Evolutionary conservation across 2,113 vertebrate species (phyloP).

Genomic region (Hepsetus odoe): DNA sequence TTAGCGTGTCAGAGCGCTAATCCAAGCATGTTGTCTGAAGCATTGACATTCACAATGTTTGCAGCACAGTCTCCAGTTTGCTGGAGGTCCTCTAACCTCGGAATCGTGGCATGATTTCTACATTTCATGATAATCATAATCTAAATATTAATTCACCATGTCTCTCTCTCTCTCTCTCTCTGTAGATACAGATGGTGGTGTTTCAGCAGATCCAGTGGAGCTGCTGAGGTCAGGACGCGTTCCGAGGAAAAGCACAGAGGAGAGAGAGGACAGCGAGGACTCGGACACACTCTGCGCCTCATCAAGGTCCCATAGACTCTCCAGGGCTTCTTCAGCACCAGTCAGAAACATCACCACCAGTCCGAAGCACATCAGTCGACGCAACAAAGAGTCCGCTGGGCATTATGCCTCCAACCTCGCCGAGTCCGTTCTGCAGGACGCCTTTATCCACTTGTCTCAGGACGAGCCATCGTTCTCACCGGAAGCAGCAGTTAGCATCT

Average conservation of each 20-base stretch:
- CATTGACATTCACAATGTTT: too few species aligned
- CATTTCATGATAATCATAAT: too few species aligned
- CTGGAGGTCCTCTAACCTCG: too few species aligned
- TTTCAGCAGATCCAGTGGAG: conserved; percentile 62
- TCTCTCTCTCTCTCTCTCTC: conserved; percentile 38
- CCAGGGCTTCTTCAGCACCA: conserved; percentile 24
- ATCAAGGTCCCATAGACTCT: conserved; percentile 49
- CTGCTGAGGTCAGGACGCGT: conserved; percentile 60
- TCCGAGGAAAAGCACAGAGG: conserved; percentile 65
- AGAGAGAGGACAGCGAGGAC: conserved; percentile 65
- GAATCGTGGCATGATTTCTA: too few species aligned
- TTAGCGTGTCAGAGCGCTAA: too few species aligned
- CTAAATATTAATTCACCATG: conserved; percentile 36
- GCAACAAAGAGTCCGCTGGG: conserved; percentile 75
- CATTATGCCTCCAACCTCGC: conserved; percentile 91
- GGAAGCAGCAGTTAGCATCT: conserved; percentile 78
- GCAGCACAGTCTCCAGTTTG: too few species aligned
- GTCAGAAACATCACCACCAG: conserved; percentile 46
- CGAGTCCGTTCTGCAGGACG: conserved; percentile 93
- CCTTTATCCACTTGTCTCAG: conserved; percentile 91
- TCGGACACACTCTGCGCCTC: conserved; percentile 59
- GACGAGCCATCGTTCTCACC: conserved; percentile 79
- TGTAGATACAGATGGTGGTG: conserved; percentile 67
- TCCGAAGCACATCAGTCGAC: conserved; percentile 47
- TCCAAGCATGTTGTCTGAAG: too few species aligned